Evolutionary conservation across 92 coral and sea anemone species (phyloP).

Genomic region (Anthopleura xanthogrammica): DNA sequence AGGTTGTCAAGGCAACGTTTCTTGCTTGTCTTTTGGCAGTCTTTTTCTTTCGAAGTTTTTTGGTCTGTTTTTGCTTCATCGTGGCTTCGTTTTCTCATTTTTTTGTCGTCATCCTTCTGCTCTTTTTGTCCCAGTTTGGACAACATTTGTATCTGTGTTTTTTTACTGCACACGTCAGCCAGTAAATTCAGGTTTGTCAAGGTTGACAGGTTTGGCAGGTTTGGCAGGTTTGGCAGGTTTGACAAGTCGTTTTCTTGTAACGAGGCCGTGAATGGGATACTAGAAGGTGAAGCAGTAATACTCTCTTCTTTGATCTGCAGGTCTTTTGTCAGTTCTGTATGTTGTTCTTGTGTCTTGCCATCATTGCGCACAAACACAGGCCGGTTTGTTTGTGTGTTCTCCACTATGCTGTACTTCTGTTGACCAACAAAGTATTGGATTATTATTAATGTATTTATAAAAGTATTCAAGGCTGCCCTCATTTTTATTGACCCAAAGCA

Average conservation of each 20-base stretch:
- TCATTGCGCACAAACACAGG: slow-evolving; percentile 8
- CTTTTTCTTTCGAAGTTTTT: not conserved
- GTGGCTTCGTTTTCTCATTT: slow-evolving; percentile 3
- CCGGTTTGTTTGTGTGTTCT: not conserved
- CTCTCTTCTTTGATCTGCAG: not conserved
- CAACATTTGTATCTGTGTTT: not conserved
- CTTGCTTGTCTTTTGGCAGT: not conserved
- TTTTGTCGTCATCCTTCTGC: not conserved
- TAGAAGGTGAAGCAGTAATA: not conserved
- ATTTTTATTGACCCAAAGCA: no score
- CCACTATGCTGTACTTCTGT: not conserved
- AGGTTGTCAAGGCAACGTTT: not conserved
- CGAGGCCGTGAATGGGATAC: not conserved
- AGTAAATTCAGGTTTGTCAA: slow-evolving; percentile 6
- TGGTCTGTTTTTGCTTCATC: not conserved
- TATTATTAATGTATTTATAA: no score
- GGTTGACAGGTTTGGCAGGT: not conserved
- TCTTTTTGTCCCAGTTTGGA: not conserved
- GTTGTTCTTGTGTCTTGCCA: not conserved
- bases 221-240: not conserved
- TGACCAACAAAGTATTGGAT: not conserved
- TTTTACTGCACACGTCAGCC: slow-evolving; percentile 12
- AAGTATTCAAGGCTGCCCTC: no score
- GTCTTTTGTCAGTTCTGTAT: not conserved
- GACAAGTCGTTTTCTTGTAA: not conserved